Conservation (phyloP, 2,113 vertebrate genomes). For the Notiomystis cincta region DNA sequence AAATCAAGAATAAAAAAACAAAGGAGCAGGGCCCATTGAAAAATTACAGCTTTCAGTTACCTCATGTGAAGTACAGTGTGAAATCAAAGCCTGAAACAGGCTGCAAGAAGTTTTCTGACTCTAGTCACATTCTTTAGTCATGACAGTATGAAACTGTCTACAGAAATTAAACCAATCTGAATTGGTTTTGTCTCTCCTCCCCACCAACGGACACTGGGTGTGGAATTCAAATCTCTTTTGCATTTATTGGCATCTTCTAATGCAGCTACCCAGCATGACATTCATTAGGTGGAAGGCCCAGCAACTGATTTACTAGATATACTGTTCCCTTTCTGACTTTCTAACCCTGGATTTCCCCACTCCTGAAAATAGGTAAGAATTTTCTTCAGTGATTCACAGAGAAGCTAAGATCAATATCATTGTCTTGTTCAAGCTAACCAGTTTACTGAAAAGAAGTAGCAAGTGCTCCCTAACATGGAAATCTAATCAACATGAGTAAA, state of each 20-base stretch:
- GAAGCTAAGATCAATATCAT: neutral
- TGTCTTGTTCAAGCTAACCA: neutral
- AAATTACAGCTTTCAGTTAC: neutral
- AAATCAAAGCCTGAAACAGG: neutral
- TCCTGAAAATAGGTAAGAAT: neutral
- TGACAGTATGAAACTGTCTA: neutral
- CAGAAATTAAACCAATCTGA: conserved; percentile 35
- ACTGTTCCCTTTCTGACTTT: neutral
- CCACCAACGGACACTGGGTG: neutral
- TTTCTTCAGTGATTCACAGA: neutral
- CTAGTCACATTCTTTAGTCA: conserved; percentile 5
- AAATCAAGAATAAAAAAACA: neutral
- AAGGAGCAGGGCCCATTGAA: neutral
- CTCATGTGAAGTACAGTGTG: neutral
- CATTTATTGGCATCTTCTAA: conserved; percentile 7
- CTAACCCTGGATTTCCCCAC: neutral
- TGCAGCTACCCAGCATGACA: neutral
- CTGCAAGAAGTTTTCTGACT: neutral
- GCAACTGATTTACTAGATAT: neutral
- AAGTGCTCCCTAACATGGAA: neutral
- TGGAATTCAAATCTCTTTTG: conserved; percentile 43
- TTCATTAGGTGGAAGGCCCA: neutral
- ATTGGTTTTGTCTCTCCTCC: neutral
- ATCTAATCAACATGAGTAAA: neutral
- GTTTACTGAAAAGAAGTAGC: neutral